phyloP scores from a whole-genome alignment of 2,888 invertebrate species.

The Chouioia cunea region DNA sequence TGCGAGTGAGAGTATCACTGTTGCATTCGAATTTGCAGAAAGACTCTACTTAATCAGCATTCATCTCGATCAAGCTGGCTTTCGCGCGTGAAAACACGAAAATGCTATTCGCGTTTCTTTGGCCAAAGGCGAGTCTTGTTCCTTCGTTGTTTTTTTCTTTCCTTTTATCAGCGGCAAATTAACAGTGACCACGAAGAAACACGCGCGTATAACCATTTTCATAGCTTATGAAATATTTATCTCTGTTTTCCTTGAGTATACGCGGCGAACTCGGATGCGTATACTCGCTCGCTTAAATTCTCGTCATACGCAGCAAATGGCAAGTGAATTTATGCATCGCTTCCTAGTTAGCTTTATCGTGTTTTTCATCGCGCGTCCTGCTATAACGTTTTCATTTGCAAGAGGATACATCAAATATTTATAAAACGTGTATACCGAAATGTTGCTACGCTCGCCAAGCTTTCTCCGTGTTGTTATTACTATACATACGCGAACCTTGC shows the following conservation, averaged over 20 bases:
- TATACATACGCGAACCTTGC: too few species aligned
- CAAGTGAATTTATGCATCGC: slow-evolving; percentile 19
- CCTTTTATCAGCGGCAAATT: slow-evolving; percentile 34
- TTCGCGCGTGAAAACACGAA: slow-evolving; percentile 34
- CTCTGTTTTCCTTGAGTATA: too few species aligned
- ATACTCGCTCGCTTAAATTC: slow-evolving; percentile 29
- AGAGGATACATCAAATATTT: too few species aligned
- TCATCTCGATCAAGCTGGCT: slow-evolving; percentile 43
- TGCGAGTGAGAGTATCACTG: slow-evolving; percentile 8
- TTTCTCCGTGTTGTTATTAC: too few species aligned
- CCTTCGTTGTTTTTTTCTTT: too few species aligned
- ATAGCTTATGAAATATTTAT: slow-evolving; percentile 41
- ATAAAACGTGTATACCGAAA: too few species aligned
- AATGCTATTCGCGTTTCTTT: slow-evolving; percentile 26
- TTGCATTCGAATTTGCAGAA: slow-evolving; percentile 29
- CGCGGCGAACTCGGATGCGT: too few species aligned
- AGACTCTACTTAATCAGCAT: slow-evolving; percentile 35
- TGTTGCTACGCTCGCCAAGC: too few species aligned
- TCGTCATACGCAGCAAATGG: slow-evolving; percentile 19
- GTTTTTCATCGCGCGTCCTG: neutral
- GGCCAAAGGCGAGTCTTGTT: too few species aligned
- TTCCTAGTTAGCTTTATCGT: slow-evolving; percentile 22
- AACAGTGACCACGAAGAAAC: slow-evolving; percentile 28
- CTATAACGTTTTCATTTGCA: too few species aligned
- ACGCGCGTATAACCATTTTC: too few species aligned